Evolutionary conservation across 1,140 invertebrate species (phyloP), one percentile per base, ranked within the genome.

Genomic region (Drosophila pseudoobscura): DNA sequence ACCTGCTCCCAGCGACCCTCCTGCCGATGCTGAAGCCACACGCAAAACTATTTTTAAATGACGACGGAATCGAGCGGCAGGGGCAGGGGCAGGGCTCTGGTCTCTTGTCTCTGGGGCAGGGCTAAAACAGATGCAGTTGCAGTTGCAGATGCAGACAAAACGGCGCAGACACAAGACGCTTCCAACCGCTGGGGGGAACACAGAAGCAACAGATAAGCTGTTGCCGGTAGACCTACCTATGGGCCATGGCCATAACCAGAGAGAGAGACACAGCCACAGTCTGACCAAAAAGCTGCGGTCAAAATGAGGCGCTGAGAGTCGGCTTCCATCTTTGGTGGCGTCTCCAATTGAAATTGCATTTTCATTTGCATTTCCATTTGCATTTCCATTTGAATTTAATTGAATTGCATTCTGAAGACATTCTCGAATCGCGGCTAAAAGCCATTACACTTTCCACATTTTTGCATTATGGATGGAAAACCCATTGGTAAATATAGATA

Each of bases 11-110:
- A n/a, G 9, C 46, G n/a, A 49, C 35, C 54, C 71, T 46, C 22
- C 52, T 64, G n/a, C 53, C 41, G 22, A 5, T 26, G 44, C 55
- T 17, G 1, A 54, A 66, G 20, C 35, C 62, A 43, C 69, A 80
- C 68, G 76, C 80, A 77, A 84, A 84, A 80, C 82, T 84, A 84
- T 84, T 84, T 84, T 84, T 84, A 84, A 84, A 85, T 77, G 82
- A 77, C 73, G 82, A 39, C 11, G 13, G 11, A 13, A 13, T 13
- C 11, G 11, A 13, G 35, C 1, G 35, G 35, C 35, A 39, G 35
- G 11, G 9, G 35, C 35, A 39, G 35, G 35, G 35, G 11, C 35
- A 13, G 35, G 11, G 3, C 11, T 39, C 11, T 39, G 9, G 3
- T 11, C 31, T 35, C 31, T 35, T 9, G 31, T 13, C 35, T 39